phyloP scores from a whole-genome alignment of 2,113 vertebrate species.

The Cariama cristata region DNA sequence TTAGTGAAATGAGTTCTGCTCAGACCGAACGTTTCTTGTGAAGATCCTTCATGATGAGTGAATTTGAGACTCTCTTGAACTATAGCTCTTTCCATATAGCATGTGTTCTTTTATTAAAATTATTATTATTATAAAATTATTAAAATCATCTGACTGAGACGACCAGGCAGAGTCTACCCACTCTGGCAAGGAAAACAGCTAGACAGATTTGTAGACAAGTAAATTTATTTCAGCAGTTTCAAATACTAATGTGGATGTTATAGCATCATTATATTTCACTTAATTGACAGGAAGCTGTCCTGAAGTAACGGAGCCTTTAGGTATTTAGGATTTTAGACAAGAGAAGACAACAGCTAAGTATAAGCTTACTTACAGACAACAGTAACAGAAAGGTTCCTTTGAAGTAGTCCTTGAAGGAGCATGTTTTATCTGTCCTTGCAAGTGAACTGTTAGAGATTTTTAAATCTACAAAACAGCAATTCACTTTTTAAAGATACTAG shows the following conservation, averaged over 20 bases:
- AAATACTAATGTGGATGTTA: neutral
- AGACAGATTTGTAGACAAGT: neutral
- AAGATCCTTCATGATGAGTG: neutral
- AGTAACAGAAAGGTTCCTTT: neutral
- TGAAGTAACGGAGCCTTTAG: neutral
- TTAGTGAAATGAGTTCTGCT: neutral
- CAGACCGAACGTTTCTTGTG: neutral
- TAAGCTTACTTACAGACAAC: neutral
- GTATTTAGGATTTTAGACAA: neutral
- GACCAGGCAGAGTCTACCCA: neutral
- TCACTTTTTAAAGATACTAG: neutral
- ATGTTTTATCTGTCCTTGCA: neutral
- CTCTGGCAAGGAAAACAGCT: neutral
- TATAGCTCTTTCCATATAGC: neutral
- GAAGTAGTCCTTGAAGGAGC: neutral
- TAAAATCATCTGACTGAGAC: neutral
- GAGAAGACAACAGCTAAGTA: neutral
- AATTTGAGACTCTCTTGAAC: neutral
- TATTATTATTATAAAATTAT: no score
- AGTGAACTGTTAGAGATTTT: neutral
- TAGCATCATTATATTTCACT: neutral
- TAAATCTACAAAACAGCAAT: neutral
- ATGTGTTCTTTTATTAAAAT: neutral
- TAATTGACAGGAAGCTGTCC: neutral
- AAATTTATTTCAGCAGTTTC: neutral